Evolutionary conservation across 2,797 vertebrate species (phyloP).

Genomic region (Pangasius macronema): DNA sequence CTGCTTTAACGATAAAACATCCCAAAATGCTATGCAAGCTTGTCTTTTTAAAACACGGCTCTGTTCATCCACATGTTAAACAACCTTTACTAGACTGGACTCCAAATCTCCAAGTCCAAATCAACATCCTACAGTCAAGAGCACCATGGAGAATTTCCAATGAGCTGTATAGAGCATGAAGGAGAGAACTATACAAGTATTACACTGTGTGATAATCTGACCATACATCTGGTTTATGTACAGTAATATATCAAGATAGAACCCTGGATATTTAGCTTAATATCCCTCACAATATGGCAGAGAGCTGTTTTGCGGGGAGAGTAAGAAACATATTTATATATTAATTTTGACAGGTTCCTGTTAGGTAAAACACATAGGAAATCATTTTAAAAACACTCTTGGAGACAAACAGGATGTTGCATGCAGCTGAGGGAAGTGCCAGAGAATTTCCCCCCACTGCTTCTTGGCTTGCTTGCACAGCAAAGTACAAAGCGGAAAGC

Average conservation of each 20-base stretch:
- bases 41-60: neutral
- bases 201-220: slow-evolving; percentile 12
- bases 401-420: slow-evolving; percentile 35
- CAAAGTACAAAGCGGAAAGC: slow-evolving; percentile 15
- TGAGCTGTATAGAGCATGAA: slow-evolving; percentile 7
- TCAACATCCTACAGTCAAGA: slow-evolving; percentile 31
- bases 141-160: slow-evolving; percentile 30
- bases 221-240: neutral
- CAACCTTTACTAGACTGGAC: neutral
- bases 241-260: neutral
- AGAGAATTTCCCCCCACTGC: slow-evolving; percentile 15
- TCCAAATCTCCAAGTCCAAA: slow-evolving; percentile 25
- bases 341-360: slow-evolving; percentile 24
- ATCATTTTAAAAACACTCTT: slow-evolving; percentile 15
- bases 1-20: neutral
- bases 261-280: slow-evolving; percentile 1
- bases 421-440: slow-evolving; percentile 1
- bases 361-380: slow-evolving; percentile 22
- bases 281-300: neutral
- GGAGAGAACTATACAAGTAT: slow-evolving; percentile 19
- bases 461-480: slow-evolving; percentile 25
- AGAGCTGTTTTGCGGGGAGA: slow-evolving; percentile 7
- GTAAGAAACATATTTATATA: slow-evolving; percentile 9
- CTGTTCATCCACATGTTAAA: slow-evolving; percentile 12
- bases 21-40: neutral